Evolutionary conservation across 92 coral and sea anemone species (phyloP).

Genomic region (Phymanthus crucifer): DNA sequence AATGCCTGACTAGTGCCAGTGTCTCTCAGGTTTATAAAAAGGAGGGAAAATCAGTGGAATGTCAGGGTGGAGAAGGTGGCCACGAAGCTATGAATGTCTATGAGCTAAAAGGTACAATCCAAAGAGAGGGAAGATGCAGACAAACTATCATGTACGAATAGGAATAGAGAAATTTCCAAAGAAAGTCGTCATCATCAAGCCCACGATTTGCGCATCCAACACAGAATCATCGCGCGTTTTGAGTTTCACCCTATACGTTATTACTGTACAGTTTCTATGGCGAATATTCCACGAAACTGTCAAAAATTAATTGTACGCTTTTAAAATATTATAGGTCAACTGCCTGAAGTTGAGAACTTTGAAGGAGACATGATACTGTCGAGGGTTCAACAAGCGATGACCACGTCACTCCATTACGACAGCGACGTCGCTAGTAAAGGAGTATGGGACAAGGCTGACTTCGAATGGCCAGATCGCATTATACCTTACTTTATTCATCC

Average conservation of each 20-base stretch:
- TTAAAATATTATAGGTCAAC: conserved; percentile 30
- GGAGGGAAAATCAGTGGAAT: conserved; percentile 65
- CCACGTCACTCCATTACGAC: conserved; percentile 54
- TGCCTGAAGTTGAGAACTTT: conserved; percentile 66
- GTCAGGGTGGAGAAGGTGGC: conserved; percentile 80
- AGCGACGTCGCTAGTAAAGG: conserved; percentile 53
- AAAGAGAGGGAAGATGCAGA: background rate
- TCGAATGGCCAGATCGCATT: conserved; percentile 82
- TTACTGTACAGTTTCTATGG: background rate
- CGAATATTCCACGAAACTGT: background rate
- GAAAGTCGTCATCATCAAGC: too few species aligned
- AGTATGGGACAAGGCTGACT: conserved; percentile 52
- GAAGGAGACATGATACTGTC: conserved; percentile 94
- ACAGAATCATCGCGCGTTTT: too few species aligned
- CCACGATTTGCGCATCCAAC: too few species aligned
- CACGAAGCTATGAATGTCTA: conserved; percentile 76
- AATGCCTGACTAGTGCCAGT: conserved; percentile 65
- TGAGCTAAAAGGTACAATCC: conserved; percentile 62
- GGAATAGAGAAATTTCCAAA: too few species aligned
- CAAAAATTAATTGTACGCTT: background rate
- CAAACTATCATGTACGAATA: background rate
- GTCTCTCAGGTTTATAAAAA: conserved; percentile 30
- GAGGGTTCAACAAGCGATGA: conserved; percentile 73
- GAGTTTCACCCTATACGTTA: background rate
- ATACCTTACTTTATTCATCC: conserved; percentile 87